Evolutionary conservation across 1,140 invertebrate species (phyloP), one percentile per base, ranked within the genome.

Genomic region (Rhysida immarginata): DNA sequence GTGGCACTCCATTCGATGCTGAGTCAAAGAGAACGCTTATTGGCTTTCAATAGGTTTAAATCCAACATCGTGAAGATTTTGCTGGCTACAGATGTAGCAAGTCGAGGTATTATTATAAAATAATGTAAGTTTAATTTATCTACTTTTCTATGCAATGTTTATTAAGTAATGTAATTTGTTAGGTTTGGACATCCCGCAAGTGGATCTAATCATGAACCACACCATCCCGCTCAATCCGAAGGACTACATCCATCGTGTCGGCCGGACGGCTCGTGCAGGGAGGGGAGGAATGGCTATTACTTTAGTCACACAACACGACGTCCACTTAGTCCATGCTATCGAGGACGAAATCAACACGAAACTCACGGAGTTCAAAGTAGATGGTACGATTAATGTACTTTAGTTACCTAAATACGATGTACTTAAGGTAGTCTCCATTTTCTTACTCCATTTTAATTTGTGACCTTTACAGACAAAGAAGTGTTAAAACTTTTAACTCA

Each of bases 181-280:
- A 72, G 73, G 74, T 21, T 70, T 93, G 21, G 87, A 91, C 64
- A 89, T 93, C 66, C 85, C 85, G 2, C 78, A 82, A 53, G 91
- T 97, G 2, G 80, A 95, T 67, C 73, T 97, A 56, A 87, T 99
- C 0, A 80, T 99, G 0, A 98, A 99, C 74, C 88, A 96, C 67
- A 84, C 84, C 62, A 78, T 97, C 61, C 95, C 94, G 0, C 81
- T 82, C 55, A 78, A 85, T 58, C 81, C 87, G 1, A 94, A 91
- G 66, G 89, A 94, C 64, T 99, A 99, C 70, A 84, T 99, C 64
- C 96, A 99, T 73, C 78, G 96, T 63, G 94, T 99, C 18, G 96
- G 96, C 35, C 76, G 96, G 65, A 97, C 95, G 49, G 96, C 95
- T 2, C 77, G 96, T 64, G 92, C 92, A 20, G 93, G 92, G 0